A percentile compares a stretch with the other conserved stretches of the same genome.
Evolutionary conservation across 2,113 vertebrate species (phyloP).

Genomic region (Sylvia atricapilla): DNA sequence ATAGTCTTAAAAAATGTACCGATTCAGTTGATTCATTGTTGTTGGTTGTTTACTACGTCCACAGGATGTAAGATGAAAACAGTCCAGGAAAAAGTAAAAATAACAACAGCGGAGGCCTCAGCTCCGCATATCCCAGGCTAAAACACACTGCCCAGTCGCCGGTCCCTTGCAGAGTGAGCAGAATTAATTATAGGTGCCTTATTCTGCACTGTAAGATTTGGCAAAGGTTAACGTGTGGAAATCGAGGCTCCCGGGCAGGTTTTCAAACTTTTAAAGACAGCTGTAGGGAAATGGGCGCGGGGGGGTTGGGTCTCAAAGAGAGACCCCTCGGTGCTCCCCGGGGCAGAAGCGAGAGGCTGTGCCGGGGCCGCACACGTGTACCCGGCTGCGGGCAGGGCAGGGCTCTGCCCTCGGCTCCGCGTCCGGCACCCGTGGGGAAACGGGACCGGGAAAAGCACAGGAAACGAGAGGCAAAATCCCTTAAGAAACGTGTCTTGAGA

Average conservation of each 20-base stretch:
- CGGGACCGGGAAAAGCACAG: background rate
- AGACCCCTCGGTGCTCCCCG: background rate
- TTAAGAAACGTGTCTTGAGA: background rate
- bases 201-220: background rate
- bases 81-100: constrained; percentile 47
- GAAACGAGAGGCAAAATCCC: fast-evolving
- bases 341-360: background rate
- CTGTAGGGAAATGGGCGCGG: background rate
- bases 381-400: background rate
- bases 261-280: background rate
- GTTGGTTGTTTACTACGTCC: constrained; percentile 61
- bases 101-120: background rate
- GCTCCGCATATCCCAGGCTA: background rate
- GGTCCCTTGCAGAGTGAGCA: background rate
- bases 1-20: constrained; percentile 66
- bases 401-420: background rate
- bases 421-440: background rate
- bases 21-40: constrained; percentile 67
- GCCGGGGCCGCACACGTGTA: fast-evolving
- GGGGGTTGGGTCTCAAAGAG: background rate
- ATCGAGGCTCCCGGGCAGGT: background rate
- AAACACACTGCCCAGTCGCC: background rate
- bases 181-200: background rate
- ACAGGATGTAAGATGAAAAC: constrained; percentile 52
- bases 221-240: background rate